phyloP scores from a whole-genome alignment of 2,888 invertebrate genomes.

The Shargacucullia verbasci region DNA sequence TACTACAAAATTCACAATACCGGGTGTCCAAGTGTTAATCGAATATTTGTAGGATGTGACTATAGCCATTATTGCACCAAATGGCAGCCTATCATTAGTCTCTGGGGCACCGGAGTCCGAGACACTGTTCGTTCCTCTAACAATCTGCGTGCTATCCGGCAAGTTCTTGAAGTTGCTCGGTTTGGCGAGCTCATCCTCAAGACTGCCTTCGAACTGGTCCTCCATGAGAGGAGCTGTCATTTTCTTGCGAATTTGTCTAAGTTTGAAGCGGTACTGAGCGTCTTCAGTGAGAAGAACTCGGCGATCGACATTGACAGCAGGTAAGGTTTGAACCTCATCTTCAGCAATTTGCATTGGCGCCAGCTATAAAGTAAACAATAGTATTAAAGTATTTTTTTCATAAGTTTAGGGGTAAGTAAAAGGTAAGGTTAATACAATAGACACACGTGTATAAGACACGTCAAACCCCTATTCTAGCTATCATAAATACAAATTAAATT shows the following conservation, averaged over 20 bases:
- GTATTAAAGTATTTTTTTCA: too few relatives aligned
- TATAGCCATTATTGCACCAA: slow-evolving; percentile 89
- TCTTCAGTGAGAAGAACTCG: slow-evolving; percentile 79
- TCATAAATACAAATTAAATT: too few relatives aligned
- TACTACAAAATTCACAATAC: slow-evolving; percentile 89
- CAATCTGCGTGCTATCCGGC: slow-evolving; percentile 90
- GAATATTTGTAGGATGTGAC: slow-evolving; percentile 90
- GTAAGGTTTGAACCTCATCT: slow-evolving; percentile 74
- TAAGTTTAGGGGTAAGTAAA: too few relatives aligned
- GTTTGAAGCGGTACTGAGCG: slow-evolving; percentile 74
- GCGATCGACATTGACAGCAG: slow-evolving; percentile 73
- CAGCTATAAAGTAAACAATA: slow-evolving; percentile 46
- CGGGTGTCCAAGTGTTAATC: slow-evolving; percentile 89
- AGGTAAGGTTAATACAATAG: too few relatives aligned
- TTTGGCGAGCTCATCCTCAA: slow-evolving; percentile 86
- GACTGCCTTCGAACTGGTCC: slow-evolving; percentile 61
- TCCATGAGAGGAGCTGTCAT: slow-evolving; percentile 77
- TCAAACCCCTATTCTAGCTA: too few relatives aligned
- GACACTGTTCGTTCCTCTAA: slow-evolving; percentile 86
- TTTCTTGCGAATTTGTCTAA: slow-evolving; percentile 78
- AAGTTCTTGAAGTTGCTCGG: slow-evolving; percentile 89
- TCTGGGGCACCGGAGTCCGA: slow-evolving; percentile 54
- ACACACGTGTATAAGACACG: too few relatives aligned
- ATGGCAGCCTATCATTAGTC: slow-evolving; percentile 82
- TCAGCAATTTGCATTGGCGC: slow-evolving; percentile 69